These are phyloP conservation scores for Chauna torquata DNA, from an alignment of 2,113 vertebrate species.

Conservation along the genomic window DNA sequence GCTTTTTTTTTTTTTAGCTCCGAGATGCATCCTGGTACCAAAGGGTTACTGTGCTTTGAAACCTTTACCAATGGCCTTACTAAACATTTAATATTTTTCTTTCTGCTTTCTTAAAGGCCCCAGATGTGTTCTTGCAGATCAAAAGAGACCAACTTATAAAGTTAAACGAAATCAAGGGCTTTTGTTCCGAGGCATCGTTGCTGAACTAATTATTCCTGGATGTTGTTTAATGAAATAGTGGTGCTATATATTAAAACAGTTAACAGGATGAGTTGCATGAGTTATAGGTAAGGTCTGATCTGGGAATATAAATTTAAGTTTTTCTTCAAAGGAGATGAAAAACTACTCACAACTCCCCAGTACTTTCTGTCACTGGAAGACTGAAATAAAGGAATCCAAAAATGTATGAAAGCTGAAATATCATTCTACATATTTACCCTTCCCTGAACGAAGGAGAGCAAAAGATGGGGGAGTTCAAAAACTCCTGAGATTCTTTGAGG, in stretches of 20 bases:
- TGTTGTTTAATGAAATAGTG: constrained; percentile 84
- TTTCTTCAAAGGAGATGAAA: constrained; percentile 82
- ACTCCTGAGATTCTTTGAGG: background rate
- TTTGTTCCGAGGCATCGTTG: constrained; percentile 83
- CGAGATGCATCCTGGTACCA: constrained; percentile 57
- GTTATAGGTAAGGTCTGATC: constrained; percentile 81
- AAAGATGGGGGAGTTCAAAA: constrained; percentile 46
- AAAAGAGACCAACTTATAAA: constrained; percentile 83
- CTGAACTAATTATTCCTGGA: constrained; percentile 87
- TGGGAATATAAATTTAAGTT: constrained; percentile 80
- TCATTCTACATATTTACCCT: constrained; percentile 51
- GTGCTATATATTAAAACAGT: constrained; percentile 79
- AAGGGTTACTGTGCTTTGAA: constrained; percentile 77
- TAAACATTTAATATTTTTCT: constrained; percentile 79
- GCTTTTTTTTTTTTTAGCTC: background rate
- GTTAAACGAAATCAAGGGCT: constrained; percentile 81
- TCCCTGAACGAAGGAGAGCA: constrained; percentile 29
- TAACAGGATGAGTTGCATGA: constrained; percentile 81
- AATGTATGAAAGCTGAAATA: constrained; percentile 59
- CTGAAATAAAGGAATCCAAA: constrained; percentile 67
- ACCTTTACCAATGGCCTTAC: constrained; percentile 63
- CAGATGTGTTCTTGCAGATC: constrained; percentile 84
- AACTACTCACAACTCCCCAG: constrained; percentile 74
- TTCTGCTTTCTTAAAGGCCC: constrained; percentile 82
- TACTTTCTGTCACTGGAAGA: constrained; percentile 69